Base-by-base conservation (phyloP, 2,113 vertebrate genomes). In the Leucopternis melanops region DNA sequence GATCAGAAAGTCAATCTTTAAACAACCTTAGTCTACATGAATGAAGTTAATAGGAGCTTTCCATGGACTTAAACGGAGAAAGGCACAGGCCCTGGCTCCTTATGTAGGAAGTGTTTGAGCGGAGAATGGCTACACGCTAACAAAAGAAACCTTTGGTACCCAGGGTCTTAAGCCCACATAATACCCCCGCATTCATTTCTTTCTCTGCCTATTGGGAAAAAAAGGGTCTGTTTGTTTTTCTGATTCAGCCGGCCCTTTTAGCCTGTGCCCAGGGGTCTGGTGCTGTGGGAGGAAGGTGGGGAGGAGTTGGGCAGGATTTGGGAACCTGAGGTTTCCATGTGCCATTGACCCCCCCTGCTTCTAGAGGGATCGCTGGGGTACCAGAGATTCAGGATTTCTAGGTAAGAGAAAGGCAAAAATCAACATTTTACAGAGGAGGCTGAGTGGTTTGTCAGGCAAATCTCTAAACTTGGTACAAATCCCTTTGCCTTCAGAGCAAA, bases 211-310 rank as follows among this genome's bases (percentile, higher is more conserved):
- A 94, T 96, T 97, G 87, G 62, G 58, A 62, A 96, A 88, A 93
- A 96, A 95, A 96, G 94, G 98, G 97, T 97, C 93, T 98, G 98
- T 98, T 98, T 98, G 98, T 98, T 98, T 98, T 98, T 97, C 98
- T 95, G 95, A 98, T 98, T 98, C 97, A 98, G 97, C 92, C 95
- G 82, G 97, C 94, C 97, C 94, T 97, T 98, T 98, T 88, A 98
- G 97, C 96, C n/a, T 59, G 29, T 59, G 63, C 44, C 22, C 23
- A 89, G 16, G 26, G 13, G 19, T 50, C 47, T 89, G 63, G 42
- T 70, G 34, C 40, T 87, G 21, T 2, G 4, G 72, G 49, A 92
- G 3, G 25, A 77, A 55, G 29, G 52, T 34, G 16, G 29, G 45
- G 54, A 55, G 21, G 38, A 73, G 32, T 14, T 58, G 50, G 69